Evolutionary conservation across 23 tunicate species (phyloP).

Genomic region (Diplosoma virens): DNA sequence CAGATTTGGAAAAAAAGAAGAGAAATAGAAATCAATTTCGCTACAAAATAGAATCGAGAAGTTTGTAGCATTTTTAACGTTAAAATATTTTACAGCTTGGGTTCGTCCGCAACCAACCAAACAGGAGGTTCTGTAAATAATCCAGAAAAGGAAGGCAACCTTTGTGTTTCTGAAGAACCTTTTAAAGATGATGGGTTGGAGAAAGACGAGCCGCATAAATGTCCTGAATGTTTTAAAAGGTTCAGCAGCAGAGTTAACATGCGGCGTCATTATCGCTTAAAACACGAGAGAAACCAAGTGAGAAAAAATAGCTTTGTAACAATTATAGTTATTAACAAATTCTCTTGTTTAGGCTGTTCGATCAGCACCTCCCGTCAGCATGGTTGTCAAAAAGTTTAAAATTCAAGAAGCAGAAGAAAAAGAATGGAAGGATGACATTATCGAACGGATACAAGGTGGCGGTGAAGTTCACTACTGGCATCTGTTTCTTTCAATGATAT

Average conservation of each 20-base stretch:
- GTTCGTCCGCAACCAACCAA: too few relatives aligned
- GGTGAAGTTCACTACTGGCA: too few relatives aligned
- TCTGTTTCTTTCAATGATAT: too few relatives aligned
- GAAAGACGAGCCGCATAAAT: conserved; percentile 35
- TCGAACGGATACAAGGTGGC: too few relatives aligned
- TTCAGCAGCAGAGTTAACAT: conserved; percentile 67
- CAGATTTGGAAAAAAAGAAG: too few relatives aligned
- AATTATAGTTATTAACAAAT: neutral
- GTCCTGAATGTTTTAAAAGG: conserved; percentile 67
- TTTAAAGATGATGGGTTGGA: too few relatives aligned
- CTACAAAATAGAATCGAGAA: neutral
- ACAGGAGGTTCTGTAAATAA: too few relatives aligned
- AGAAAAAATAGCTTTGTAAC: neutral
- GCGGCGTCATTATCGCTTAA: conserved; percentile 61
- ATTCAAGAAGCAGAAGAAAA: conserved; percentile 51
- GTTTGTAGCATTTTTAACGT: neutral
- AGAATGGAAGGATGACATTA: neutral
- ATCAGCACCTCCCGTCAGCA: conserved; percentile 63
- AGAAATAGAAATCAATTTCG: too few relatives aligned
- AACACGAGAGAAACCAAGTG: conserved; percentile 77
- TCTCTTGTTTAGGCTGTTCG: conserved; percentile 29
- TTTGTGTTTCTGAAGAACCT: too few relatives aligned
- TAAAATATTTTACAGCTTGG: too few relatives aligned
- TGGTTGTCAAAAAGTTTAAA: conserved; percentile 79
- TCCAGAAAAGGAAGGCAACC: too few relatives aligned